Percentiles rank a stretch among this genome's conserved stretches.
phyloP scores from a whole-genome alignment of 2,888 invertebrate genomes.

The Chromoteleia sp. region DNA sequence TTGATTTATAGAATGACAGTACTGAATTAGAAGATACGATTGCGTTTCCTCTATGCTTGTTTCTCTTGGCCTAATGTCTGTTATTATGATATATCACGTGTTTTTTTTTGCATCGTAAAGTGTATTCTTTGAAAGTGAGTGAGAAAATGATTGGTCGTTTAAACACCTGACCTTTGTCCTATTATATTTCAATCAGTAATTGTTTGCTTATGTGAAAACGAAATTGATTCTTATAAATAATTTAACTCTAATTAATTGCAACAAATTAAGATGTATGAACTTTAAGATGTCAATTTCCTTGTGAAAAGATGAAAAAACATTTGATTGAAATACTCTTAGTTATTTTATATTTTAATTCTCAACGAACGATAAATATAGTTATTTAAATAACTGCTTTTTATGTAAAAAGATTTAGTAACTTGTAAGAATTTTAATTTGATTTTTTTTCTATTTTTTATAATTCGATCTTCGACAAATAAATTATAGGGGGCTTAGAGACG shows the following conservation, averaged over 20 bases:
- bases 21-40: conserved; percentile 17
- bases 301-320: too few species aligned
- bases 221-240: neutral
- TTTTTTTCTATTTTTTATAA: conserved; percentile 19
- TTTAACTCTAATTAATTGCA: too few species aligned
- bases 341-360: too few species aligned
- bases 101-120: conserved; percentile 19
- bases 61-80: conserved; percentile 29
- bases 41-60: conserved; percentile 29
- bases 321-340: too few species aligned
- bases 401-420: too few species aligned
- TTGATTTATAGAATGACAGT: conserved; percentile 38
- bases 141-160: conserved; percentile 23
- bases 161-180: neutral
- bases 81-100: conserved; percentile 30
- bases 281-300: too few species aligned
- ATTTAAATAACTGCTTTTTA: neutral
- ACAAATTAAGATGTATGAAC: too few species aligned
- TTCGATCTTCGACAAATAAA: neutral
- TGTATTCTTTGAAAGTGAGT: conserved; percentile 54
- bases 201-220: conserved; percentile 12
- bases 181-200: neutral
- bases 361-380: neutral
- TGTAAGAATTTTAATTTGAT: neutral
- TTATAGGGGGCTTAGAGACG: conserved; percentile 85